A percentile compares a stretch with the other conserved stretches of the same genome.
Conservation (phyloP, 2,113 vertebrate genomes). For the Porphyrio hochstetteri region DNA sequence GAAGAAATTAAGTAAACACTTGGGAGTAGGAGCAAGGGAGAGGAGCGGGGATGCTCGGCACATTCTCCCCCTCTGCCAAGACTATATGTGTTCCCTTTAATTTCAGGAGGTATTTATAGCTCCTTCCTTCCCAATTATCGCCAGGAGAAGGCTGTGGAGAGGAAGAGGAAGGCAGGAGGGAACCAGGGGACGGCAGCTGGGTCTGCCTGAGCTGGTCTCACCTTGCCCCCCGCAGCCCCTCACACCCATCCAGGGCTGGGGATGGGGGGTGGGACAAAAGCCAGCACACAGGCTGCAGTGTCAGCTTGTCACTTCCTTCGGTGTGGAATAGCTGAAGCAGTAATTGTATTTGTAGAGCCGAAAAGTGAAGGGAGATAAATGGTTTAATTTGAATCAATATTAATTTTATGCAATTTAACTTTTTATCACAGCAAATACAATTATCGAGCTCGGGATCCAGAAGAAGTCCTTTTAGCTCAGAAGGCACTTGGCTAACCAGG, state of each 20-base stretch:
- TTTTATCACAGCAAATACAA: conserved; percentile 72
- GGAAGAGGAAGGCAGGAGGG: not conserved
- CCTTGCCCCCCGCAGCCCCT: not conserved
- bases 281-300: not conserved
- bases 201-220: not conserved
- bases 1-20: conserved; percentile 18
- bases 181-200: fast-evolving
- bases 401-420: conserved; percentile 80
- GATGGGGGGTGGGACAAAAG: not conserved
- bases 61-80: not conserved
- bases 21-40: not conserved
- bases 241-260: not conserved
- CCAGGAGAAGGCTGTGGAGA: not conserved
- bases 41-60: not conserved
- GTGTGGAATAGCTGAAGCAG: conserved; percentile 16
- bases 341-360: conserved; percentile 60
- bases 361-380: conserved; percentile 75
- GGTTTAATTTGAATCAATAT: conserved; percentile 81
- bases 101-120: conserved; percentile 39
- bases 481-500: not conserved
- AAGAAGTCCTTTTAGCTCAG: conserved; percentile 23
- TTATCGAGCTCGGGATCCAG: conserved; percentile 36
- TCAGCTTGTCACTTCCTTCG: conserved; percentile 47
- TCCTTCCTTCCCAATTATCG: not conserved
- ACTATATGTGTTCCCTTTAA: not conserved